phyloP scores from a whole-genome alignment of 2,113 vertebrate genomes.

The Rostratula benghalensis region DNA sequence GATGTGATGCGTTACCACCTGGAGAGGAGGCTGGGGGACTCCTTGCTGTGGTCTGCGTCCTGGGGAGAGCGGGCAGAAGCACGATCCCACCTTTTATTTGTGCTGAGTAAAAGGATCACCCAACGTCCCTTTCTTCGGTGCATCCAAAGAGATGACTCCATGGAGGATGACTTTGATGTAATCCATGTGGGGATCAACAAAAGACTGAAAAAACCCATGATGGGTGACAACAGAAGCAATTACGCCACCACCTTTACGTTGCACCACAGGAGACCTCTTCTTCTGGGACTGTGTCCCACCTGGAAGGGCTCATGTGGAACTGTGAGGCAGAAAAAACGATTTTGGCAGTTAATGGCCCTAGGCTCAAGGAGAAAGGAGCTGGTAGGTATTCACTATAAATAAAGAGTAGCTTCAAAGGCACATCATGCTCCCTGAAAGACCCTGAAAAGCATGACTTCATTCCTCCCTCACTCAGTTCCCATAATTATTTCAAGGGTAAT shows the following conservation, averaged over 20 bases:
- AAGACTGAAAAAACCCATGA: background rate
- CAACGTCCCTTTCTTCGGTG: background rate
- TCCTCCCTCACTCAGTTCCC: background rate
- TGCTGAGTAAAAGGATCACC: background rate
- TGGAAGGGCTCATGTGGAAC: background rate
- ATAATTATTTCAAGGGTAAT: background rate
- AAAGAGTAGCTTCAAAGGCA: background rate
- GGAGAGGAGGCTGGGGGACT: background rate
- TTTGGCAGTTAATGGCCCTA: background rate
- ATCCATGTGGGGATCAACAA: background rate
- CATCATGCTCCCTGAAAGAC: background rate
- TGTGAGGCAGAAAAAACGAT: background rate
- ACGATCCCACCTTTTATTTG: background rate
- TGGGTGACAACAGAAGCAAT: background rate
- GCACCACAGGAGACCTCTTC: background rate
- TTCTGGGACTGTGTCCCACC: background rate
- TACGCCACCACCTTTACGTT: background rate
- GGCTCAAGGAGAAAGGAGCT: background rate
- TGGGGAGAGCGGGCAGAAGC: background rate
- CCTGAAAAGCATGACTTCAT: background rate
- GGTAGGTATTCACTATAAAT: background rate
- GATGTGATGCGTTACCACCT: fast-evolving
- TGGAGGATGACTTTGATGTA: background rate
- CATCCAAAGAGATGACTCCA: background rate
- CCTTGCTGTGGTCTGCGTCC: background rate